Percentiles rank a stretch among this genome's conserved stretches.
phyloP scores from a whole-genome alignment of 2,888 invertebrate genomes.

The Eupithecia tripunctaria region DNA sequence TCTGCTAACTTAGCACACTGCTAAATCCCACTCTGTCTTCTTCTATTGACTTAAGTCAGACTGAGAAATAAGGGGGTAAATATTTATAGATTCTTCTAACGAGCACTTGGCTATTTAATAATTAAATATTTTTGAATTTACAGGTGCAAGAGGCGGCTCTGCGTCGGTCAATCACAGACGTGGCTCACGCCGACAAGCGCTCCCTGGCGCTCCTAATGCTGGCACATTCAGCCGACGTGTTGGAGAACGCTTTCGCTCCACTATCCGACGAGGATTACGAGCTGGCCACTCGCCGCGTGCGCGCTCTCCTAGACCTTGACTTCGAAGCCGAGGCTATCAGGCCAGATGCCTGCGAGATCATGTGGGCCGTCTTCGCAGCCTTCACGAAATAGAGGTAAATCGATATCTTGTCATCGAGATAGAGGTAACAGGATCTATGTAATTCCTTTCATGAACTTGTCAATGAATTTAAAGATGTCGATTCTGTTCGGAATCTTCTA shows the following conservation, averaged over 20 bases:
- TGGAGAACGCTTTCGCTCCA: constrained; percentile 99
- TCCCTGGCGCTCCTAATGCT: constrained; percentile 96
- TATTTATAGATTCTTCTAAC: background rate
- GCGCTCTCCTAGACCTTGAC: constrained; percentile 97
- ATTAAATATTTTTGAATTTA: background rate
- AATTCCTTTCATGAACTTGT: constrained; percentile 47
- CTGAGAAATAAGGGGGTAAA: too few species aligned
- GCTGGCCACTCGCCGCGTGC: constrained; percentile 98
- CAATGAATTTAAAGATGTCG: constrained; percentile 40
- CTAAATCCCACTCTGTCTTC: too few species aligned
- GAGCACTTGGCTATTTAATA: background rate
- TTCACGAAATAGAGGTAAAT: constrained; percentile 94
- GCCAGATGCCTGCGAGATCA: constrained; percentile 94
- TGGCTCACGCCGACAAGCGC: constrained; percentile 98
- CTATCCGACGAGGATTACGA: constrained; percentile 99
- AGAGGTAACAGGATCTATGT: constrained; percentile 41
- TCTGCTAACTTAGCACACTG: too few species aligned
- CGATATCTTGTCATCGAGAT: constrained; percentile 46
- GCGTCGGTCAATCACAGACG: constrained; percentile 98
- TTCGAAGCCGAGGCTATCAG: constrained; percentile 98
- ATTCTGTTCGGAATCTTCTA: constrained; percentile 8
- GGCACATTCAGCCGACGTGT: constrained; percentile 98
- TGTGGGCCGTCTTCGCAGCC: constrained; percentile 99
- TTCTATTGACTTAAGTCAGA: too few species aligned
- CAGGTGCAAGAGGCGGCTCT: constrained; percentile 99